These are phyloP conservation scores for Tachycineta bicolor DNA, from an alignment of 2,113 vertebrate genomes.

Conservation along the genomic window DNA sequence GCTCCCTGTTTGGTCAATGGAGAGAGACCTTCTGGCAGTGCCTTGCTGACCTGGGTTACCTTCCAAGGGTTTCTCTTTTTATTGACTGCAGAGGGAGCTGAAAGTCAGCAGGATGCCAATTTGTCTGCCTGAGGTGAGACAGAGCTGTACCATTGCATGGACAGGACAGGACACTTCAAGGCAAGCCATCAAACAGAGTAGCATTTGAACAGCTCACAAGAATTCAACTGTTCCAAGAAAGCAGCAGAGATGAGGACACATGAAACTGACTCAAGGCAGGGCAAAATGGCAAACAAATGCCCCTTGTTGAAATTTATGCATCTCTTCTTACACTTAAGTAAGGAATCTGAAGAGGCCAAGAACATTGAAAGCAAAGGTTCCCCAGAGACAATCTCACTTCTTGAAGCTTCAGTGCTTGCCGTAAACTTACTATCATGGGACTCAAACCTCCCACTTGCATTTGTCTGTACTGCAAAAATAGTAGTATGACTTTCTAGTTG, in stretches of 20 bases:
- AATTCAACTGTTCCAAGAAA: not conserved
- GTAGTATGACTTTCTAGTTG: not conserved
- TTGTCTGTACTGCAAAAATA: not conserved
- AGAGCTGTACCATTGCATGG: not conserved
- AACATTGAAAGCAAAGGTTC: not conserved
- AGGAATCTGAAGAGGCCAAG: not conserved
- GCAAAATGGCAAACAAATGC: not conserved
- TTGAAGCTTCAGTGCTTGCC: not conserved
- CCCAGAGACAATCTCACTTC: not conserved
- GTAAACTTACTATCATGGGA: not conserved
- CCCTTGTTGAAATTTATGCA: not conserved
- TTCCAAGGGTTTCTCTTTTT: not conserved
- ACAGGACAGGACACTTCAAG: not conserved
- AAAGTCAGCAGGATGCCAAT: slow-evolving; percentile 38
- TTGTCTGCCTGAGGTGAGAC: not conserved
- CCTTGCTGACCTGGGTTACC: not conserved
- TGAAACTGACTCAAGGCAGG: not conserved
- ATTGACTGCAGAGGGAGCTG: slow-evolving; percentile 65
- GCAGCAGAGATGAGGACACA: not conserved
- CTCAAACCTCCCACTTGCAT: not conserved
- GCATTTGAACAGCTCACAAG: not conserved
- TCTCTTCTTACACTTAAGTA: not conserved
- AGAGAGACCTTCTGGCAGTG: not conserved
- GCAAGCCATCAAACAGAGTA: not conserved
- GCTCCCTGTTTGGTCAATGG: not conserved